Evolutionary conservation across 2,888 invertebrate genomes (phyloP), one percentile per base, ranked within the genome.

Genomic region (Saturnia japonica): DNA sequence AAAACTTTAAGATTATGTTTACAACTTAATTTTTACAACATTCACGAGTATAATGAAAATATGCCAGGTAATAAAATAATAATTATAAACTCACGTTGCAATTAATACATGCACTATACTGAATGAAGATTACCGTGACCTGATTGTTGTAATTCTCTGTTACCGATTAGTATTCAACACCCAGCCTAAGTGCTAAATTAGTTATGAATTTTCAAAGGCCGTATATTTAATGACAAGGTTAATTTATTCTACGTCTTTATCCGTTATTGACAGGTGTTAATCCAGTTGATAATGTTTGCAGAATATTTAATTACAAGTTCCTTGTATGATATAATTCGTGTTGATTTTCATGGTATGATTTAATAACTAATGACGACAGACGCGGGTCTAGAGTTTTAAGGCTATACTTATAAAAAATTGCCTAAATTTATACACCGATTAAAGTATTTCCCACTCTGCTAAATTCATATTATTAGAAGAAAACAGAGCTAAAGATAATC

Each of bases 121-220:
- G 74, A 71, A 76, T 76, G 75, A 73, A 73, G 74, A 70, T 68
- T 79, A 71, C 86, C 87, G 47, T 87, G 86, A 81, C 88, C 85
- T 80, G 71, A 80, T 82, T 83, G 74, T 75, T 73, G 64, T 40
- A 64, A 64, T 64, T 28, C 28, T 51, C 68, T 19, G 68, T 68
- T 67, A 28, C 47, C 47, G 28, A 42, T 68, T 68, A 25, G 67
- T 68, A 68, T 68, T 47, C 47, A 68, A 45, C 16, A 40, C 45
- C 67, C 19, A 51, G 16, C 25, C 34, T 28, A 12, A 40, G n/a
- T n/a, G 64, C 40, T 40, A 64, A 64, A 64, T 64, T 19, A 64
- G 64, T 42, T 42, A 11, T 40, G 64, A 64, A 64, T 40, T 64
- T 64, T n/a, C n/a, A 22, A 64, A 64, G 40, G 64, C 28, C 57